phyloP scores from a whole-genome alignment of 1,140 invertebrate species.

The Helicoverpa zea region DNA sequence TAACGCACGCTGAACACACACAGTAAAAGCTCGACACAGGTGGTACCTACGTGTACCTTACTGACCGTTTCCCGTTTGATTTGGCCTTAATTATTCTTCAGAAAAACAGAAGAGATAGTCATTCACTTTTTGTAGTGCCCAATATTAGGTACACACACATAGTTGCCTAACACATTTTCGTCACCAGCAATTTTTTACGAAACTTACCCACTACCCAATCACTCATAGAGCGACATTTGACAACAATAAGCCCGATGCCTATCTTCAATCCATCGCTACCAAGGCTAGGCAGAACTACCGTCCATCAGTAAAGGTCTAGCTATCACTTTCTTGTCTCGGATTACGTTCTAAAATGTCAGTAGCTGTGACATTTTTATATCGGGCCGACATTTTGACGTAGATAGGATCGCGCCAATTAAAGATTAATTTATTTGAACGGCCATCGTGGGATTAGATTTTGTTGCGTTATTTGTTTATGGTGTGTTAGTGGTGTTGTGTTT shows the following conservation, averaged over 20 bases:
- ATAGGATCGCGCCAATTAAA: slow-evolving; percentile 83
- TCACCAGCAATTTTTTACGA: slow-evolving; percentile 31
- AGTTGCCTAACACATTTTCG: slow-evolving; percentile 17
- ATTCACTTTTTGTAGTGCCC: no score
- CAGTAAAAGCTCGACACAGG: no score
- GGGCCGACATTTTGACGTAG: slow-evolving; percentile 78
- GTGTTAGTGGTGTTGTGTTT: slow-evolving; percentile 38
- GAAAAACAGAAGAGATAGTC: no score
- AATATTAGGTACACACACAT: neutral
- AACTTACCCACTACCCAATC: slow-evolving; percentile 18
- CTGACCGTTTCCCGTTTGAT: no score
- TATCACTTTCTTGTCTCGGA: slow-evolving; percentile 80
- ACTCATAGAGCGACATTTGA: slow-evolving; percentile 45
- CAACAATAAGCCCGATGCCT: slow-evolving; percentile 25
- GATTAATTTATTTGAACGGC: slow-evolving; percentile 73
- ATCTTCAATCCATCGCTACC: slow-evolving; percentile 42
- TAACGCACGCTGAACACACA: no score
- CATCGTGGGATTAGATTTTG: slow-evolving; percentile 57
- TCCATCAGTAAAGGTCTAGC: slow-evolving; percentile 60
- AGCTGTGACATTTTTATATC: slow-evolving; percentile 84
- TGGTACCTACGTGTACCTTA: no score
- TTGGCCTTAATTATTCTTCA: no score
- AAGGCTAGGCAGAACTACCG: slow-evolving; percentile 40
- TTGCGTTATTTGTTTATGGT: slow-evolving; percentile 30
- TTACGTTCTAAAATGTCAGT: slow-evolving; percentile 82